Base-by-base conservation (phyloP, 2,797 vertebrate species). In the Anisognathus igniventris region DNA sequence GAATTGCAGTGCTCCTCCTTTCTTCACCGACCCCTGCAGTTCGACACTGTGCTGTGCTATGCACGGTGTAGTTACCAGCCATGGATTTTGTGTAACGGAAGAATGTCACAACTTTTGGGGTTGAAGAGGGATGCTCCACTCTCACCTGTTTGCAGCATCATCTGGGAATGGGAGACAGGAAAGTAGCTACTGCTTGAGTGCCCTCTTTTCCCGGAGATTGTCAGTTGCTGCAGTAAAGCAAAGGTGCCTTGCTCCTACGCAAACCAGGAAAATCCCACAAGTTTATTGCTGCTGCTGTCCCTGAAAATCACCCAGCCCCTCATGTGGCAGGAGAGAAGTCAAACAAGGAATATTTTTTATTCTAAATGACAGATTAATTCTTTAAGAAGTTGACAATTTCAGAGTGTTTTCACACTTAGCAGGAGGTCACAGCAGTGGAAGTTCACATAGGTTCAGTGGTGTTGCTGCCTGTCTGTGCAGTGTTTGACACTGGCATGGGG, bases 401-500 rank as follows among this genome's bases (percentile, higher is more conserved):
- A 56, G 42, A 31, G 6, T 33, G 28, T 35, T 27, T 89, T 85
- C 1, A 2, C 9, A 22, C 23, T 73, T 66, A 21, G 45, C 15
- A 30, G 37, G 22, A 71, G 27, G 21, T 70, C 33, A 35, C 10
- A 56, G 56, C 23, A 35, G 21, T 30, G 16, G 30, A 67, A 83
- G 24, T 10, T 44, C 45, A 15, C 25, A 40, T 4, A 21, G 8
- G 5, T 48, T 80, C 40, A 16, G 48, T 20, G 40, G 10, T 45
- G 28, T 30, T 82, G 24, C 31, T 42, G 4, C 35, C 31, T 51
- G 2, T 35, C 33, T 60, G 15, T 6, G 5, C 37, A 73, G n/a
- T 0, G 0, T 62, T 67, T 60, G 37, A 56, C 16, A n/a, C 24
- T 27, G n/a, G 21, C 10, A 5, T 1, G 1, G 24, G 21, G 7